Conservation (phyloP, 2,888 invertebrate genomes). For the Entomobrya multifasciata region DNA sequence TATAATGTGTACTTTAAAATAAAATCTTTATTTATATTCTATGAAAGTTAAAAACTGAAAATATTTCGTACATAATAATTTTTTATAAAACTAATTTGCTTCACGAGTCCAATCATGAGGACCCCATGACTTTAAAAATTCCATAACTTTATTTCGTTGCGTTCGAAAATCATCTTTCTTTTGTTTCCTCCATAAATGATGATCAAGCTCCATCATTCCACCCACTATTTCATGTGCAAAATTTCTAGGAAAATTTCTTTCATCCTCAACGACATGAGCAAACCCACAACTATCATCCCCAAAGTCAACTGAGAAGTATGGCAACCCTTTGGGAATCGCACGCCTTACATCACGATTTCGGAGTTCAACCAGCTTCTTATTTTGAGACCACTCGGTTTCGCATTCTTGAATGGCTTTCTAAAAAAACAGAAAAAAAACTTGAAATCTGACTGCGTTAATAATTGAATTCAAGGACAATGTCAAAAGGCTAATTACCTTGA, state of each 20-base stretch:
- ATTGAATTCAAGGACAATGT: neutral
- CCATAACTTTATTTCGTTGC: slow-evolving; percentile 88
- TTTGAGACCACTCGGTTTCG: slow-evolving; percentile 96
- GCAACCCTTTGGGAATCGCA: slow-evolving; percentile 94
- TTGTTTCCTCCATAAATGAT: slow-evolving; percentile 92
- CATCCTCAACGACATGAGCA: slow-evolving; percentile 98
- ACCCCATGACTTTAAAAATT: slow-evolving; percentile 87
- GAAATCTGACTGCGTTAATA: neutral
- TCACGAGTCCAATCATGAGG: slow-evolving; percentile 78
- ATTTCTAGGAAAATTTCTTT: slow-evolving; percentile 90
- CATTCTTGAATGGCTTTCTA: slow-evolving; percentile 96
- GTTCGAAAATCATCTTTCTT: slow-evolving; percentile 88
- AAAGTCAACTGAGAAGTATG: slow-evolving; percentile 97
- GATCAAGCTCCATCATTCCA: slow-evolving; percentile 95
- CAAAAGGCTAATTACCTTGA: slow-evolving; percentile 85
- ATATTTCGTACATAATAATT: neutral
- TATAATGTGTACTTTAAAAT: slow-evolving; percentile 40
- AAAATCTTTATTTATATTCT: slow-evolving; percentile 61
- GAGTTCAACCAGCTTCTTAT: slow-evolving; percentile 93
- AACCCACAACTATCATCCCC: slow-evolving; percentile 92
- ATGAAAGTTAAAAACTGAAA: neutral
- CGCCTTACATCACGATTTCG: slow-evolving; percentile 87
- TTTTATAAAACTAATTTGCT: neutral
- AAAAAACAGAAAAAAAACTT: no score
- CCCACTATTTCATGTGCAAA: slow-evolving; percentile 98